Evolutionary conservation across 2,888 invertebrate species (phyloP).

Genomic region (Andricus curvator): DNA sequence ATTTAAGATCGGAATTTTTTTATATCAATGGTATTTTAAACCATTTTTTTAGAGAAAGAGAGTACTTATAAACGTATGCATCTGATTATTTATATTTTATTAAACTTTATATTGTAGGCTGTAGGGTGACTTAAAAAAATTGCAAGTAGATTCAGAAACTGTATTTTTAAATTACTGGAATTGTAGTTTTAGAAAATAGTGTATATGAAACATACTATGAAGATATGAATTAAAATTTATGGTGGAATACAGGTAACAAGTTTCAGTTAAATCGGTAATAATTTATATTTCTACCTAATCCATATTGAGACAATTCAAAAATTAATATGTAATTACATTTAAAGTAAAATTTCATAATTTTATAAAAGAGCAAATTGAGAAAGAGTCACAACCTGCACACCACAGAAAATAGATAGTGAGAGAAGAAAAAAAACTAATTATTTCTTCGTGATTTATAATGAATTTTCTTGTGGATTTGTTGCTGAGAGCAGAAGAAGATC

Average conservation of each 20-base stretch:
- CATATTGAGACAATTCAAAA: background rate
- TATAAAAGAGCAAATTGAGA: slow-evolving; percentile 52
- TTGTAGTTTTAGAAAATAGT: background rate
- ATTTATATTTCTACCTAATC: background rate
- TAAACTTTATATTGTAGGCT: background rate
- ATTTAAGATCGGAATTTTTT: background rate
- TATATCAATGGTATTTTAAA: too few species aligned
- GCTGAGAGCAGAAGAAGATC: slow-evolving; percentile 92
- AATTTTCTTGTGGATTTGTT: slow-evolving; percentile 55
- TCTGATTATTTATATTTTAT: background rate
- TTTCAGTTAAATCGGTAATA: background rate
- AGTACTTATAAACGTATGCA: background rate
- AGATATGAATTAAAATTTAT: background rate
- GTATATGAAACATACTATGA: background rate
- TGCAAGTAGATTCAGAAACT: background rate
- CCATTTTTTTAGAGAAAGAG: background rate
- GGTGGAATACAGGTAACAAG: background rate
- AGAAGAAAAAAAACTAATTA: slow-evolving; percentile 46
- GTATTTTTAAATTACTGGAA: background rate
- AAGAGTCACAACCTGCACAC: slow-evolving; percentile 53
- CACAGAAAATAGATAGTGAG: slow-evolving; percentile 13
- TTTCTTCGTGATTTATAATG: slow-evolving; percentile 36
- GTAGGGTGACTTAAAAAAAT: background rate
- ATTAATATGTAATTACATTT: background rate
- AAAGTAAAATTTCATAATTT: background rate